These are phyloP conservation scores for Palythoa heliodiscus DNA, from an alignment of 92 coral and sea anemone species.

Conservation along the genomic window DNA sequence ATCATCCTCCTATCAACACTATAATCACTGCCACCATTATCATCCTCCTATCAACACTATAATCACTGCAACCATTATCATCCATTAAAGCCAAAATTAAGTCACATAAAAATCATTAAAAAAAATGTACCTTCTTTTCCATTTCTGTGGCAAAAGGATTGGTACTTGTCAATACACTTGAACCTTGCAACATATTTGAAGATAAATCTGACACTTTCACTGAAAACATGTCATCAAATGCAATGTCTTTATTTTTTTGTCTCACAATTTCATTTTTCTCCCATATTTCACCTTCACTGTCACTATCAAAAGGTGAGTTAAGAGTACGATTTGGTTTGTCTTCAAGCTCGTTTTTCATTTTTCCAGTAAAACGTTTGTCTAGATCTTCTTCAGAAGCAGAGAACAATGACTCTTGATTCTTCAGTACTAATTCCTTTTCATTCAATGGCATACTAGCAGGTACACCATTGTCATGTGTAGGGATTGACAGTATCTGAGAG, in stretches of 20 bases:
- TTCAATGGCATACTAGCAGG: neutral
- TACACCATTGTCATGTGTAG: neutral
- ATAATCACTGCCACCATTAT: no score
- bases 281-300: neutral
- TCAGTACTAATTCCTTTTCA: neutral
- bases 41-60: no score
- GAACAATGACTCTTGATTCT: neutral
- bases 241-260: neutral
- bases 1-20: no score
- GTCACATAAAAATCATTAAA: neutral
- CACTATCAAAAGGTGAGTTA: neutral
- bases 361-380: neutral
- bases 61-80: neutral
- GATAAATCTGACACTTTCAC: neutral
- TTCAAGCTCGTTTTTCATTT: neutral
- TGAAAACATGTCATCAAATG: conserved; percentile 8
- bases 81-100: neutral
- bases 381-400: neutral
- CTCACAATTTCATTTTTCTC: neutral
- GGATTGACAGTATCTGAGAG: neutral
- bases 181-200: conserved; percentile 6
- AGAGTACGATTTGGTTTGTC: neutral
- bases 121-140: conserved; percentile 32
- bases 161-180: conserved; percentile 46
- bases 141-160: conserved; percentile 73